phyloP scores from a whole-genome alignment of 2,797 vertebrate species.

The Pogoniulus pusillus region DNA sequence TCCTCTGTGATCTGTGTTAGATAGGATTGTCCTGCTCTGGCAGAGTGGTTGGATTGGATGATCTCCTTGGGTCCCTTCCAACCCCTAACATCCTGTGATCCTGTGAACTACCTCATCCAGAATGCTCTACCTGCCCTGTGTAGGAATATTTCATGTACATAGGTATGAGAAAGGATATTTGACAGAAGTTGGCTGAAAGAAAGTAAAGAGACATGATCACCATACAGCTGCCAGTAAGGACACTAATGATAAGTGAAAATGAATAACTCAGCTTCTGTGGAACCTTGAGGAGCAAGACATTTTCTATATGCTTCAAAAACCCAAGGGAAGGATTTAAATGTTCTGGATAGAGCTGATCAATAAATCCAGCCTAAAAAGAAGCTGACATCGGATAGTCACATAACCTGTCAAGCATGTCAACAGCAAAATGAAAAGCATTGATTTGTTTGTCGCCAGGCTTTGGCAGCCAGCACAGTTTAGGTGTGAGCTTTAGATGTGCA shows the following conservation, averaged over 20 bases:
- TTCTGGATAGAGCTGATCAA: conserved; percentile 40
- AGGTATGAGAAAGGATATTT: background rate
- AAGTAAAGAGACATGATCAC: background rate
- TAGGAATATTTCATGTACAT: background rate
- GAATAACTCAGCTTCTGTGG: background rate
- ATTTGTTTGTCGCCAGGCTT: conserved; percentile 50
- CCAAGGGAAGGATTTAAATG: background rate
- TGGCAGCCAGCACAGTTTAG: conserved; percentile 28
- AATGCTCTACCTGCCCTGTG: background rate
- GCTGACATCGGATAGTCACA: background rate
- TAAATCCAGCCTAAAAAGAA: conserved; percentile 37
- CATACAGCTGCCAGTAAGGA: background rate
- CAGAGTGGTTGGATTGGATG: no score
- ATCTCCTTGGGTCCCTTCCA: no score
- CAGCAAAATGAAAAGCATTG: conserved; percentile 54
- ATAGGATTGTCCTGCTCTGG: no score
- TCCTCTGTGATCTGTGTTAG: no score
- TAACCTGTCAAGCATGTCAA: conserved; percentile 7
- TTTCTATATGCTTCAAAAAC: conserved; percentile 23
- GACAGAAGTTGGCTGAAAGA: background rate
- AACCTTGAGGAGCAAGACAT: background rate
- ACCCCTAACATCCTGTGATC: no score
- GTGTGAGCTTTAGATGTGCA: background rate
- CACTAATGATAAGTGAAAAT: background rate
- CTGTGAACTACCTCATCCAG: background rate